phyloP scores from a whole-genome alignment of 92 coral and sea anemone species.

The Palythoa grandis region DNA sequence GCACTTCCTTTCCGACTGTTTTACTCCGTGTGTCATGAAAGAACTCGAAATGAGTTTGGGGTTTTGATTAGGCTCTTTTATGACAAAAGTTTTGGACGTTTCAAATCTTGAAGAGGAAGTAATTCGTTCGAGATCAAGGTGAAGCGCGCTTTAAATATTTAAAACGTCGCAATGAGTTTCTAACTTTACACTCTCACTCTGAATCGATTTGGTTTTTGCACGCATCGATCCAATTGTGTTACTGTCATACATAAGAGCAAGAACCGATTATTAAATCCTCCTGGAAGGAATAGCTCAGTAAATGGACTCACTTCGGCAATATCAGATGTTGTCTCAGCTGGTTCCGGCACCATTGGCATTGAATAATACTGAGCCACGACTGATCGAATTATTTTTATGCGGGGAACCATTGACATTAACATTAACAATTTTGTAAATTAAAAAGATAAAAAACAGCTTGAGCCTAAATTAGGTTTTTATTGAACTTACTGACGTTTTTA shows the following conservation, averaged over 20 bases:
- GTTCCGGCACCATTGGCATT: not conserved
- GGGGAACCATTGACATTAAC: not conserved
- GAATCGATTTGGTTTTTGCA: not conserved
- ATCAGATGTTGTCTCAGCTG: not conserved
- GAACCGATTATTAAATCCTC: not conserved
- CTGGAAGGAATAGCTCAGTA: not conserved
- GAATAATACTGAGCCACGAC: not conserved
- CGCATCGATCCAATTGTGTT: not conserved
- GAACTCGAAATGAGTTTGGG: no score
- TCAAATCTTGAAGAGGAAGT: no score
- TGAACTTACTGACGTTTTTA: no score
- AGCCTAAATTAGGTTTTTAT: no score
- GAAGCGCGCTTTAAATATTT: no score
- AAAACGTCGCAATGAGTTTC: no score
- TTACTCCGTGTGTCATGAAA: no score
- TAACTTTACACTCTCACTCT: not conserved
- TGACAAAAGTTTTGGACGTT: no score
- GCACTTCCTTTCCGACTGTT: no score
- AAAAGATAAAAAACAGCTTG: no score
- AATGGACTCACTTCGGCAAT: not conserved
- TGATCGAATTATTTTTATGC: not conserved
- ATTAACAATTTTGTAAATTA: not conserved
- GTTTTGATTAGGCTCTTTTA: no score
- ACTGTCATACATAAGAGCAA: not conserved
- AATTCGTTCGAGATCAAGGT: no score